Evolutionary conservation across 2,113 vertebrate genomes (phyloP).

Genomic region (Mus spicilegus): DNA sequence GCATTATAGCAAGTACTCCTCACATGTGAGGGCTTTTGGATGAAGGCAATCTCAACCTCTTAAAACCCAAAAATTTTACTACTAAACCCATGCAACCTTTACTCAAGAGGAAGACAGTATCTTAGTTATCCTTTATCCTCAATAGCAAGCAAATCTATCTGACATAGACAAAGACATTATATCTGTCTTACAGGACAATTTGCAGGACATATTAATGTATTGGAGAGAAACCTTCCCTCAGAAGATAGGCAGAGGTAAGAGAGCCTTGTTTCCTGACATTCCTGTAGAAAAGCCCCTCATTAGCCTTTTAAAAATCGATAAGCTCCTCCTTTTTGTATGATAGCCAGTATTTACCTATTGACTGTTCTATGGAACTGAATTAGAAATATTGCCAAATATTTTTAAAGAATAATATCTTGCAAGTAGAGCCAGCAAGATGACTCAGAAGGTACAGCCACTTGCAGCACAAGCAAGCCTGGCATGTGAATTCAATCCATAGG

Average conservation of each 20-base stretch:
- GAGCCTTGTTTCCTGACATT: rapidly evolving
- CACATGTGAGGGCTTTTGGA: background rate
- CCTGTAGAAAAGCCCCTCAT: background rate
- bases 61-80: background rate
- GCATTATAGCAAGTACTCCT: background rate
- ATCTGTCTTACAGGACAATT: background rate
- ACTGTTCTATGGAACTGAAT: background rate
- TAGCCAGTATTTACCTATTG: background rate
- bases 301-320: background rate
- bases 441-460: background rate
- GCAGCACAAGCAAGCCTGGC: background rate
- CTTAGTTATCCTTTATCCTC: background rate
- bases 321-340: background rate
- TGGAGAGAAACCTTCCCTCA: background rate
- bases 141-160: conserved; percentile 26
- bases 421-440: background rate
- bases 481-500: background rate
- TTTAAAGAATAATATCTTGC: background rate
- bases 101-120: background rate
- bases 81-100: background rate
- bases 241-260: background rate
- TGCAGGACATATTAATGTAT: background rate
- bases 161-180: background rate
- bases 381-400: background rate
- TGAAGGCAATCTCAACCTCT: background rate